These are phyloP conservation scores for Amphiura filiformis DNA, from an alignment of 35 echinoderm and acorn worm genomes.

Conservation along the genomic window DNA sequence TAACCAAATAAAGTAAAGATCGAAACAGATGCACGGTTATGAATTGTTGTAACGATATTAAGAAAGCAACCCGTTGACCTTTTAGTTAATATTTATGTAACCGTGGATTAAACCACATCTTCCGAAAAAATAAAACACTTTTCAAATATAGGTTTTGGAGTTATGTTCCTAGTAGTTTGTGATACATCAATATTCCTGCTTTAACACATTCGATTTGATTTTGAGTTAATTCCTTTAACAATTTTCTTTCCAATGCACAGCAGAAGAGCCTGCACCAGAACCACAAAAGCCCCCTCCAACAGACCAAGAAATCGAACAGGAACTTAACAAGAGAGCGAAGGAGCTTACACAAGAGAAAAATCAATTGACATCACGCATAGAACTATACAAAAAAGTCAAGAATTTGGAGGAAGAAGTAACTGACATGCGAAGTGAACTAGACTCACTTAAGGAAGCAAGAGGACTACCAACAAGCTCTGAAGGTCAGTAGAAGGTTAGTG, in stretches of 20 bases:
- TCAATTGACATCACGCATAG: neutral
- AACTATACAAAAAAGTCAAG: neutral
- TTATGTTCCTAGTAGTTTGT: too few relatives aligned
- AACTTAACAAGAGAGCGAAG: conserved; percentile 4
- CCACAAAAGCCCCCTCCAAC: neutral
- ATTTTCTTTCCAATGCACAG: neutral
- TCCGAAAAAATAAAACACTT: too few relatives aligned
- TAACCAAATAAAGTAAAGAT: too few relatives aligned
- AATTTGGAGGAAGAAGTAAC: conserved; percentile 1
- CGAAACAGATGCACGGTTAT: too few relatives aligned
- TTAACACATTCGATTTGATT: too few relatives aligned
- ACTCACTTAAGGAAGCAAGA: conserved; percentile 5
- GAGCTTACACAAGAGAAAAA: neutral
- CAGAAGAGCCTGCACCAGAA: neutral
- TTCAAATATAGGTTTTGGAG: too few relatives aligned
- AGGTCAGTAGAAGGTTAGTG: conserved; percentile 10
- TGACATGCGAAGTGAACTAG: neutral
- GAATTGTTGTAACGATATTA: too few relatives aligned
- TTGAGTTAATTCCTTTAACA: too few relatives aligned
- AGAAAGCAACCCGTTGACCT: too few relatives aligned
- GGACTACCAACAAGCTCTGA: conserved; percentile 1
- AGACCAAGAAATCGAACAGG: conserved; percentile 3
- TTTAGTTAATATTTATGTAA: too few relatives aligned
- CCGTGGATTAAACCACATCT: too few relatives aligned
- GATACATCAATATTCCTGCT: too few relatives aligned